Evolutionary conservation across 1,140 invertebrate genomes (phyloP).

Genomic region (Phortica variegata): DNA sequence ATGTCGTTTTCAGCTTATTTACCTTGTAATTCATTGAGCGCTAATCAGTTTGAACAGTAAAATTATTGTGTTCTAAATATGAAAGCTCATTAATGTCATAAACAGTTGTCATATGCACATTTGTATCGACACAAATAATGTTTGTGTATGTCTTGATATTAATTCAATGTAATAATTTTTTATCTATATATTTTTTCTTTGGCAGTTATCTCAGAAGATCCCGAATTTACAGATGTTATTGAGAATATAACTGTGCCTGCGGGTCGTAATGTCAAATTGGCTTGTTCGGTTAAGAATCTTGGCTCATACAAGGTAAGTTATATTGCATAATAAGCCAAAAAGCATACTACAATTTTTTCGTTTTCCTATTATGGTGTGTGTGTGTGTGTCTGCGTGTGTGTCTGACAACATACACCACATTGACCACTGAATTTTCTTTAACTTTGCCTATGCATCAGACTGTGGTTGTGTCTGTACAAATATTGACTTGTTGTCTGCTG

Average conservation of each 20-base stretch:
- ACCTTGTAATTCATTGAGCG: too few relatives aligned
- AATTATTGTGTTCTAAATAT: too few relatives aligned
- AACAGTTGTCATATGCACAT: too few relatives aligned
- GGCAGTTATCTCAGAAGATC: slow-evolving; percentile 67
- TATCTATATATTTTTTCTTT: slow-evolving; percentile 37
- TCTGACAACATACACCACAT: neutral
- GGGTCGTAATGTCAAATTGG: slow-evolving; percentile 81
- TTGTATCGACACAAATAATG: too few relatives aligned
- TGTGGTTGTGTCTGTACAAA: too few relatives aligned
- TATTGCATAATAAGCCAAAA: slow-evolving; percentile 1
- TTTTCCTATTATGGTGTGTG: neutral
- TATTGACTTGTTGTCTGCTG: too few relatives aligned
- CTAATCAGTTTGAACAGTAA: too few relatives aligned
- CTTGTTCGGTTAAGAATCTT: slow-evolving; percentile 86
- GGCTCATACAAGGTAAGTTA: slow-evolving; percentile 75
- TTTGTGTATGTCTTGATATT: too few relatives aligned
- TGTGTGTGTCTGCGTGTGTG: neutral
- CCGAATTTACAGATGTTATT: slow-evolving; percentile 69
- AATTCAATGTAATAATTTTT: neutral
- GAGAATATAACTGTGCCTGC: slow-evolving; percentile 73
- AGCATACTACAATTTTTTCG: slow-evolving; percentile 1
- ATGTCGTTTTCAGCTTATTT: too few relatives aligned
- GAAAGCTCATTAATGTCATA: too few relatives aligned
- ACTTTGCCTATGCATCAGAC: slow-evolving; percentile 10
- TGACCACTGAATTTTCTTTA: neutral